Percentiles rank a stretch among this genome's conserved stretches.
Evolutionary conservation across 2,113 vertebrate genomes (phyloP).

Genomic region (Trichomycterus rosablanca): DNA sequence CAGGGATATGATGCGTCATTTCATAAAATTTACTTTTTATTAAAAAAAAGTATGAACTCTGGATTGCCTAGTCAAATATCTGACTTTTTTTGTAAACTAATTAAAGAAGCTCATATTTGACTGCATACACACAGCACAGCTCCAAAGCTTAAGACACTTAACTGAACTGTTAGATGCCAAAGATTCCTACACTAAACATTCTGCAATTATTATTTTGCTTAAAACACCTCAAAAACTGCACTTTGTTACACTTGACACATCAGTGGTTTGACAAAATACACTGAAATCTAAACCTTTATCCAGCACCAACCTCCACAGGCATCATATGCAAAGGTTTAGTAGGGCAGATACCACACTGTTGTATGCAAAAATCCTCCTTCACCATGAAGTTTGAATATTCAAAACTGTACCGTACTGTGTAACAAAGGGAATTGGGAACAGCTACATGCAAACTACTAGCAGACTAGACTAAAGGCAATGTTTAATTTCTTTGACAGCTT

Average conservation of each 20-base stretch:
- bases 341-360: constrained; percentile 23
- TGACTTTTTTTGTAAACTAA: constrained; percentile 54
- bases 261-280: too few relatives aligned
- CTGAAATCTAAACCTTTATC: too few relatives aligned
- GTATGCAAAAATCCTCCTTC: constrained; percentile 36
- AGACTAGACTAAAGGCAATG: neutral
- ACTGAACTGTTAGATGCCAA: constrained; percentile 53
- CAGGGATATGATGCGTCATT: constrained; percentile 45
- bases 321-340: constrained; percentile 53
- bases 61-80: constrained; percentile 55
- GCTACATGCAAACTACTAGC: constrained; percentile 33
- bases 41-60: constrained; percentile 33
- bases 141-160: constrained; percentile 32
- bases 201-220: too few relatives aligned
- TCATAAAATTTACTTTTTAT: constrained; percentile 25
- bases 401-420: constrained; percentile 50
- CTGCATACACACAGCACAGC: constrained; percentile 51
- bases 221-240: too few relatives aligned
- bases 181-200: constrained; percentile 38
- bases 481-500: neutral
- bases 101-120: constrained; percentile 58
- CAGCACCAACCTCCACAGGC: too few relatives aligned
- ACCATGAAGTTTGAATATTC: constrained; percentile 59
- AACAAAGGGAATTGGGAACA: constrained; percentile 3
- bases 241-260: too few relatives aligned